Percentiles rank a stretch among this genome's conserved stretches.
phyloP scores from a whole-genome alignment of 2,113 vertebrate genomes.

The Acrocephalus kingi region DNA sequence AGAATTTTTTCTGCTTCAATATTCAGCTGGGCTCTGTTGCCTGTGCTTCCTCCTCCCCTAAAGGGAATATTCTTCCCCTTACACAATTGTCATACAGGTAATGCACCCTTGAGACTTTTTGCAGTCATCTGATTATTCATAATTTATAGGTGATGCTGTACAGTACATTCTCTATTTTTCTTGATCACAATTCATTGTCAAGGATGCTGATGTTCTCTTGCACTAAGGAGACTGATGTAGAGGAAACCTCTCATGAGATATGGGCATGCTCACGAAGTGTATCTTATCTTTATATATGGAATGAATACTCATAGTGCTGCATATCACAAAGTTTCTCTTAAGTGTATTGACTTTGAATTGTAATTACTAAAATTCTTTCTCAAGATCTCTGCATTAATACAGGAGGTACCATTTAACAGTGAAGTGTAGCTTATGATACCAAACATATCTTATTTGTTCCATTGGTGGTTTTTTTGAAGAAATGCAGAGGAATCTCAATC shows the following conservation, averaged over 20 bases:
- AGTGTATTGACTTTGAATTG: background rate
- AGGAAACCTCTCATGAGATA: background rate
- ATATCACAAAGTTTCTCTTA: background rate
- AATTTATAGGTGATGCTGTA: background rate
- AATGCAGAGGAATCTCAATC: background rate
- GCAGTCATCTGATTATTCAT: background rate
- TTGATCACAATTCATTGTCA: background rate
- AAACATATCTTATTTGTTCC: background rate
- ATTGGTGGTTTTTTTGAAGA: background rate
- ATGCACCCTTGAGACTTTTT: background rate
- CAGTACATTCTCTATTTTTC: background rate
- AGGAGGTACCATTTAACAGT: background rate
- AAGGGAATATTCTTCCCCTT: background rate
- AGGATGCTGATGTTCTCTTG: background rate
- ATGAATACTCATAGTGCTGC: background rate
- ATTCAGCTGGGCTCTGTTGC: background rate
- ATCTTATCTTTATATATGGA: background rate
- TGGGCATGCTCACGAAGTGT: background rate
- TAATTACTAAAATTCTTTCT: background rate
- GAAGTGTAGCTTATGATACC: background rate
- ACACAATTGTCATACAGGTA: background rate
- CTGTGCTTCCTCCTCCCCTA: background rate
- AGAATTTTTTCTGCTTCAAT: background rate
- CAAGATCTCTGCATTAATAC: background rate
- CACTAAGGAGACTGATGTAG: background rate